A percentile compares a stretch with the other conserved stretches of the same genome.
Conservation (phyloP, 2,797 vertebrate genomes). For the Lepidocolaptes lacrymiger region DNA sequence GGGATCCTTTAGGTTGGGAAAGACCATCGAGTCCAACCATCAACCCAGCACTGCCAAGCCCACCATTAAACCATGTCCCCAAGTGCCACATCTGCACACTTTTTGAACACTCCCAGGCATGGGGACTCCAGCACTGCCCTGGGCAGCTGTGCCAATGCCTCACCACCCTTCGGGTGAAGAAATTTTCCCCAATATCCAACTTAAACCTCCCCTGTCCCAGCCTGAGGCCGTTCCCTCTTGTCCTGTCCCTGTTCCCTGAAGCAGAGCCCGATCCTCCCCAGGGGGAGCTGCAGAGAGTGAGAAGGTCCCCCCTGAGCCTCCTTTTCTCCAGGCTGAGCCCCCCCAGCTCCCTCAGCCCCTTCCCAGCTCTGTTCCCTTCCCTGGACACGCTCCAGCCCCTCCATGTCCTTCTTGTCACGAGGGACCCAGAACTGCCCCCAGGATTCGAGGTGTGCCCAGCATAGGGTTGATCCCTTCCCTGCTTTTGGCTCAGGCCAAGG, state of each 20-base stretch:
- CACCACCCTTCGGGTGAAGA: neutral
- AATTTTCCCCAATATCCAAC: no score
- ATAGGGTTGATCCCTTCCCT: neutral
- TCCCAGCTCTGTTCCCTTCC: neutral
- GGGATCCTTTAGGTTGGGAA: neutral
- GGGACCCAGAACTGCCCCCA: neutral
- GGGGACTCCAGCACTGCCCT: neutral
- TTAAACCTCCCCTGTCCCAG: neutral
- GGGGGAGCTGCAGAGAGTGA: neutral
- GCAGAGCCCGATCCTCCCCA: fast-evolving
- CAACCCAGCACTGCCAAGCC: neutral
- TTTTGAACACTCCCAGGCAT: neutral
- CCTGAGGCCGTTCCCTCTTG: neutral
- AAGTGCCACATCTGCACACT: neutral
- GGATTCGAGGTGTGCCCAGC: neutral
- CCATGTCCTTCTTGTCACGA: fast-evolving
- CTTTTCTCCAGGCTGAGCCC: neutral
- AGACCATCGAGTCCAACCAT: fast-evolving
- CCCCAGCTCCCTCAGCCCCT: neutral
- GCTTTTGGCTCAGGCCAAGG: neutral
- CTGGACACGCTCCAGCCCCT: neutral
- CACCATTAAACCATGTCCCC: fast-evolving
- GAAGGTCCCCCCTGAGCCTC: no score
- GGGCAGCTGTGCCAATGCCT: neutral
- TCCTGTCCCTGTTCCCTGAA: neutral